Conservation (phyloP, 2,797 vertebrate genomes). For the Octomys mimax region DNA sequence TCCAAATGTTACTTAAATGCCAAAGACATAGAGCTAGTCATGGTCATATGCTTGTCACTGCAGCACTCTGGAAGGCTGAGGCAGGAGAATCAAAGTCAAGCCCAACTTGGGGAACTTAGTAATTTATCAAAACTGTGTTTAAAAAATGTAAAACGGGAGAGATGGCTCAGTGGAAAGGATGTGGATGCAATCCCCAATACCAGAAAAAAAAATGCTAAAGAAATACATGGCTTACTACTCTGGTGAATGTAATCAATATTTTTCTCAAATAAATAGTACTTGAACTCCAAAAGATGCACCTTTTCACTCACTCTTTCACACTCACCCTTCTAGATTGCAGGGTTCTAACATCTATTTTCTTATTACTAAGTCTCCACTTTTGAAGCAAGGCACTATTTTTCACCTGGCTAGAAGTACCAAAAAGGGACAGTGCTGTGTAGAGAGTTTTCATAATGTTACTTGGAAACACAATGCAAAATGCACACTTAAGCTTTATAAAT, state of each 20-base stretch:
- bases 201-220: not conserved
- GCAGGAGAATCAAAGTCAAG: not conserved
- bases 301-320: not conserved
- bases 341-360: not conserved
- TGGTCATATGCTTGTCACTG: not conserved
- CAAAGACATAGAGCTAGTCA: not conserved
- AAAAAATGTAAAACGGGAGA: not conserved
- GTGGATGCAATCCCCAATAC: not conserved
- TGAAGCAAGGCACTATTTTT: not conserved
- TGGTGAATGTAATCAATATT: constrained; percentile 23
- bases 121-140: not conserved
- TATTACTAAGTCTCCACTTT: not conserved
- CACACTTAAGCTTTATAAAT: constrained; percentile 14
- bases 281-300: not conserved
- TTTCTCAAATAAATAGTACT: not conserved
- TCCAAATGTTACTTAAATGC: not conserved
- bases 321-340: not conserved
- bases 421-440: not conserved
- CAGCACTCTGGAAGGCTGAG: not conserved
- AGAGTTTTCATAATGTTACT: not conserved
- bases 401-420: not conserved
- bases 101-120: not conserved
- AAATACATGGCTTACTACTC: not conserved
- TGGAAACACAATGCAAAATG: constrained; percentile 7
- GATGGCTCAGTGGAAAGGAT: not conserved